These are phyloP conservation scores for Prolemur simus DNA, from an alignment of 2,113 vertebrate species.

Conservation along the genomic window DNA sequence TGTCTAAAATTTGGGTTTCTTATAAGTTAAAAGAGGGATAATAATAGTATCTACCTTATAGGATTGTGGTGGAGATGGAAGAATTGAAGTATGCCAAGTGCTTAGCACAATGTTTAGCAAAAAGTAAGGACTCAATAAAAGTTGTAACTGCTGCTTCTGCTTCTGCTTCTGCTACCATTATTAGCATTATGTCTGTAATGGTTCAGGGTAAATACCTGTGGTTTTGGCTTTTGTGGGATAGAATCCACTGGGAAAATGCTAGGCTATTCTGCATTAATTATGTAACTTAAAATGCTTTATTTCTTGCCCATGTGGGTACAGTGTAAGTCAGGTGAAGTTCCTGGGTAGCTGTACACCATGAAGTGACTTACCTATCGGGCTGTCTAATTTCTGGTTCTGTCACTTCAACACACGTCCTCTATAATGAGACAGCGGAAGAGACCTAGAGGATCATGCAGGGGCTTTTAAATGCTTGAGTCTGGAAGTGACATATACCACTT, in stretches of 20 bases:
- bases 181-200: neutral
- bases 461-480: neutral
- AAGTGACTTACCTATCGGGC: neutral
- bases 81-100: neutral
- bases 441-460: neutral
- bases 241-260: neutral
- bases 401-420: neutral
- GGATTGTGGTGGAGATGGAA: neutral
- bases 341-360: neutral
- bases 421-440: neutral
- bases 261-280: neutral
- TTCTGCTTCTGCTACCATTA: neutral
- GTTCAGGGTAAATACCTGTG: neutral
- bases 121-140: conserved; percentile 4
- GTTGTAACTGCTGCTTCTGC: neutral
- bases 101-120: neutral
- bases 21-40: neutral
- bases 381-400: neutral
- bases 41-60: neutral
- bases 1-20: neutral
- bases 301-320: neutral
- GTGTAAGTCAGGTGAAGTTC: neutral
- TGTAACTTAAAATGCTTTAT: neutral
- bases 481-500: neutral
- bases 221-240: neutral